Evolutionary conservation across 2,113 vertebrate genomes (phyloP), one percentile per base, ranked within the genome.

Genomic region (Himantopus leucocephalus): DNA sequence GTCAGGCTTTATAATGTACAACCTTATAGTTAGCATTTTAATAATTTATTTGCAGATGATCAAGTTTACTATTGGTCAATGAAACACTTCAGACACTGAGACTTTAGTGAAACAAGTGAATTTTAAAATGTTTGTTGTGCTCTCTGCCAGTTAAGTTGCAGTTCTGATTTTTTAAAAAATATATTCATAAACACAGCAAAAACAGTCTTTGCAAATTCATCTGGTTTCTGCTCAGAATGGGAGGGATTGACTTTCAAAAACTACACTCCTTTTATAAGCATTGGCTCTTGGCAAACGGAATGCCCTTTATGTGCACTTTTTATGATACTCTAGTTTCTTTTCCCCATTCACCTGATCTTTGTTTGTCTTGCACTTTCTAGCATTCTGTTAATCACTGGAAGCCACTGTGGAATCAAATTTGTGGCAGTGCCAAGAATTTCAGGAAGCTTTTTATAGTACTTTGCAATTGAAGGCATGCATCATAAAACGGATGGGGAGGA

Each of bases 31-130:
- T 96, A 86, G 12, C 56, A 64, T 88, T 95, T 97, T 90, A 98
- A 97, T 97, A 97, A 97, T 97, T 97, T 85, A 96, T 96, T 88
- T 96, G 88, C 52, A 92, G 94, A 95, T 88, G 62, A 96, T 95
- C 84, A 88, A 72, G 66, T 96, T 97, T 94, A 45, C 37, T 64
- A 12, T 60, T 95, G 95, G 92, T 81, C 94, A 95, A 2, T 75
- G 84, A 74, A 92, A 58, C 85, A 80, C 41, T 75, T 87, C 58
- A 78, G 78, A 76, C n/a, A 32, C 32, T 55, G 68, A 83, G 71
- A 82, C 52, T 85, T 71, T 8, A 63, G 48, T 53, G 78, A 89
- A 96, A 63, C 37, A 78, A 83, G 35, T 62, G 82, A 59, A 39
- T 88, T 85, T 83, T 39, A 6, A 77, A 78, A 30, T 62, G 19